Evolutionary conservation across 1,140 invertebrate genomes (phyloP), one percentile per base, ranked within the genome.

Genomic region (Hyles euphorbiae): DNA sequence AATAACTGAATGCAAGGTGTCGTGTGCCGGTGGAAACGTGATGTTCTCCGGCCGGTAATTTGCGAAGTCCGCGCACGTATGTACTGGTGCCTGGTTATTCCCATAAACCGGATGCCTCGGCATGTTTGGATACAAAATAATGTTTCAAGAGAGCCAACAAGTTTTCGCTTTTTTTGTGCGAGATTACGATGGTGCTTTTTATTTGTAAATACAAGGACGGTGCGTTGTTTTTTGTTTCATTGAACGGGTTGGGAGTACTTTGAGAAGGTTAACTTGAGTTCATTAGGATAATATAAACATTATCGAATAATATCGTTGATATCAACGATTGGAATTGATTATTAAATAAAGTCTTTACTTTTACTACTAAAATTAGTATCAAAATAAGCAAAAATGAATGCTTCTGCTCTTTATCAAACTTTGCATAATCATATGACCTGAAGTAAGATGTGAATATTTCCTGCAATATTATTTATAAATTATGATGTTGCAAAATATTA

Each of bases 31-130:
- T 55, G 45, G 43, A 65, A 75, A 63, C 69, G 67, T 74, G 63
- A 72, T 61, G 50, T 32, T 60, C 58, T 60, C 58, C 72, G 72
- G 67, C 70, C 62, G 61, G 34, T 60, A 74, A 73, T 76, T 83
- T 79, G 74, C 71, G 50, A 54, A 78, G 52, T 83, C 68, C 53
- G 56, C 53, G 53, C 79, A 78, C 74, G 75, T 79, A 65, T 62
- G 52, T 48, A 34, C 46, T 3, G 33, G 12, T 47, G 70, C 66
- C 67, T 78, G 81, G 83, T 81, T 84, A 86, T 83, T 70, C 80
- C 75, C 70, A 67, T 70, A 76, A 83, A 86, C 78, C 81, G 81
- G 81, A 81, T 76, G 58, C 63, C 53, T 32, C 47, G 55, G 60
- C 49, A 53, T 59, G 65, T 73, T 67, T 72, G 60, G 63, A 62